Conservation (phyloP, 2,888 invertebrate genomes). For the Ypsolopha sequella region DNA sequence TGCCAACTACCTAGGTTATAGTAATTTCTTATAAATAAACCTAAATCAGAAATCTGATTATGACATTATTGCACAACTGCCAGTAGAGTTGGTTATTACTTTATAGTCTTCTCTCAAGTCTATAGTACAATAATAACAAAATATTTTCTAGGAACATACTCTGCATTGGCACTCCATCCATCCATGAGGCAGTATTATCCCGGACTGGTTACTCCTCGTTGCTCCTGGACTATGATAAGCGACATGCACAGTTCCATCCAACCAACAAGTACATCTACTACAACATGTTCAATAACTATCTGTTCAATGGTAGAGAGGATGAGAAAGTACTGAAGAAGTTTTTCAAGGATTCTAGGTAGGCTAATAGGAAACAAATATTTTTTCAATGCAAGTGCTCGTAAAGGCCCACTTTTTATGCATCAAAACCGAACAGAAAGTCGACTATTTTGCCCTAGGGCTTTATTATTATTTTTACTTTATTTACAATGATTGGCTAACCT, state of each 20-base stretch:
- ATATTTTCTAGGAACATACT: constrained; percentile 74
- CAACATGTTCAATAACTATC: constrained; percentile 92
- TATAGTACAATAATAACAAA: no score
- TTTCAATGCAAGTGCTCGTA: background rate
- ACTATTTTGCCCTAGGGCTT: no score
- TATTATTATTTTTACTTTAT: no score
- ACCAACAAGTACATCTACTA: constrained; percentile 81
- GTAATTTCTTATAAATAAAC: no score
- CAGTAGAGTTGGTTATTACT: no score
- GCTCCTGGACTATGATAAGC: constrained; percentile 85
- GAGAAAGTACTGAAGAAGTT: constrained; percentile 72
- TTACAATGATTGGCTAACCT: no score
- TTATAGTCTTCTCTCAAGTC: no score
- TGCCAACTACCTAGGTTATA: no score
- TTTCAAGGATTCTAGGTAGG: constrained; percentile 67
- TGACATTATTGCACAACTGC: no score
- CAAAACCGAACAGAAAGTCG: no score
- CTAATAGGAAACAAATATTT: constrained; percentile 3
- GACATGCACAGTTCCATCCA: constrained; percentile 76
- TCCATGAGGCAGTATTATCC: constrained; percentile 76
- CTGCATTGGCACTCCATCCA: constrained; percentile 89
- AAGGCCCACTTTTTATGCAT: no score
- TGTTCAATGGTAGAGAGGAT: constrained; percentile 76
- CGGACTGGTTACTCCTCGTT: constrained; percentile 63
- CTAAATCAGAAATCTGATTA: no score